Base-by-base conservation (phyloP, 2,113 vertebrate species). In the Furnarius figulus region DNA sequence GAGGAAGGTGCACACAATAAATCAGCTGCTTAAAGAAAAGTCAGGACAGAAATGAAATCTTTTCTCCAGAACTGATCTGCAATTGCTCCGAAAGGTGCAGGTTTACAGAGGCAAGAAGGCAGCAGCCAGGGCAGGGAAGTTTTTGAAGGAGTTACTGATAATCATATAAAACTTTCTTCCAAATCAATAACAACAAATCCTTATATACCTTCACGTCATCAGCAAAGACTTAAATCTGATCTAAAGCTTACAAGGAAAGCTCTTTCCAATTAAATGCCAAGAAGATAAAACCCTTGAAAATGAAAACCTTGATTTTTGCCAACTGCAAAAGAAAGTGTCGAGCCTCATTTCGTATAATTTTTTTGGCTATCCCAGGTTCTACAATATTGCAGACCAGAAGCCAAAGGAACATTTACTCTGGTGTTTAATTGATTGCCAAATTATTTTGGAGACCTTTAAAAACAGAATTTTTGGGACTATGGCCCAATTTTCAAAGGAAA, bases 381-480 rank as follows among this genome's bases (percentile, higher is more conserved):
- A 63, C 28, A 84, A 22, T 72, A 77, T 62, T 28, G 55, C 78
- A 93, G 61, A 83, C 27, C 83, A 87, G 59, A 62, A 85, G 84
- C 68, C 93, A 95, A 90, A 92, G 80, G 70, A 65, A 89, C 77
- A 90, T 82, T 84, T 59, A 81, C 8, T 86, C 39, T 67, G 46
- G 18, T 35, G 70, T 65, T 89, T 86, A 61, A 86, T 46, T 19
- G 0, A n/a, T 20, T 77, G 59, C 46, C 40, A 86, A 37, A 47
- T 83, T 68, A 80, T 49, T 62, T 78, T 61, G 27, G 59, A 16
- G 68, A 33, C 68, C 20, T 47, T 87, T 40, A 27, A 17, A 52
- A 84, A 78, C 73, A 37, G 3, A 59, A 28, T 33, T 83, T 39
- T 56, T 33, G 72, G 61, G 55, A 82, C 35, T 28, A 16, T 6